Evolutionary conservation across 2,888 invertebrate species (phyloP).

Genomic region (Drosophila birchii): DNA sequence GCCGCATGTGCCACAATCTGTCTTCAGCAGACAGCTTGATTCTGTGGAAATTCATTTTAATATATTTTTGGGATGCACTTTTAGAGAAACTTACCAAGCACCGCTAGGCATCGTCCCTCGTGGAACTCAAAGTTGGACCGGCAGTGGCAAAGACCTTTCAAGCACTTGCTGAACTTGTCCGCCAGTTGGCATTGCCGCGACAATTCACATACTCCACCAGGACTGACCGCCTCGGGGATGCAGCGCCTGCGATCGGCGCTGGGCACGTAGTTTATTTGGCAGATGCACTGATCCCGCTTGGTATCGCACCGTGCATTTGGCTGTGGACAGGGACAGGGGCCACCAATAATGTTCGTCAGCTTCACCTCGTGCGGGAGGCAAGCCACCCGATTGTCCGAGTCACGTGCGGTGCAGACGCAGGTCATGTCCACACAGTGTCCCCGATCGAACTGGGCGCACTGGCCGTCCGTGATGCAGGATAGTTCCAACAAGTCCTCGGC

Average conservation of each 20-base stretch:
- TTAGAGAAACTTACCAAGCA: conserved; percentile 67
- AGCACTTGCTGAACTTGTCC: conserved; percentile 74
- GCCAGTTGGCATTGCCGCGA: conserved; percentile 72
- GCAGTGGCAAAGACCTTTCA: conserved; percentile 66
- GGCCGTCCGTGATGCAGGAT: conserved; percentile 60
- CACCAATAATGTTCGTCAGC: conserved; percentile 80
- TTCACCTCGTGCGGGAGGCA: conserved; percentile 74
- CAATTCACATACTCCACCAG: conserved; percentile 73
- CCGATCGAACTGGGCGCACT: conserved; percentile 68
- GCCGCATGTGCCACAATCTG: conserved; percentile 37
- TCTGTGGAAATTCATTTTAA: conserved; percentile 32
- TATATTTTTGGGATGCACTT: not conserved
- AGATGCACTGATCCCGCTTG: conserved; percentile 71
- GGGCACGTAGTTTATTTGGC: conserved; percentile 61
- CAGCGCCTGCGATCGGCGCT: conserved; percentile 81
- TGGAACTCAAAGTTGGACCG: conserved; percentile 62
- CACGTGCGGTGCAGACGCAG: conserved; percentile 68
- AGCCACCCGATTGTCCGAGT: conserved; percentile 42
- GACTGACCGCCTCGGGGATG: conserved; percentile 58
- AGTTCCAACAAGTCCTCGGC: conserved; percentile 55
- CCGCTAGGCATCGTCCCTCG: conserved; percentile 67
- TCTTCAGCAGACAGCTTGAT: conserved; percentile 32
- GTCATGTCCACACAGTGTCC: conserved; percentile 60
- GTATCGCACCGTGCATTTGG: conserved; percentile 71
- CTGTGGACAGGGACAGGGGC: conserved; percentile 78